Evolutionary conservation across 1,140 invertebrate genomes (phyloP).

Genomic region (Dendroctonus ponderosae): DNA sequence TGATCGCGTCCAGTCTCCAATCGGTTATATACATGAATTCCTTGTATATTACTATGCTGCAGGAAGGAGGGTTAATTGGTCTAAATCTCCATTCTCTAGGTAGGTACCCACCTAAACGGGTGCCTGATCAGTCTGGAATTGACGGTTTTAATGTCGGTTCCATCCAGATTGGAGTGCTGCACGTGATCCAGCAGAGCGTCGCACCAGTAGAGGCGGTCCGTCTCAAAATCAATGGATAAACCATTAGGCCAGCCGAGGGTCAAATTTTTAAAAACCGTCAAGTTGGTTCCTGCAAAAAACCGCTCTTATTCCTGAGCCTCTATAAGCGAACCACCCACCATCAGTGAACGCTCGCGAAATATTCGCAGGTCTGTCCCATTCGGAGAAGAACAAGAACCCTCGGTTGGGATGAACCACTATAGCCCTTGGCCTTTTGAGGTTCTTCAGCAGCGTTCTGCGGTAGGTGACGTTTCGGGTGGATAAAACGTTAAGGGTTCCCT

Average conservation of each 20-base stretch:
- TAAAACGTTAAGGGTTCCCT: constrained; percentile 92
- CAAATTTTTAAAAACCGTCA: constrained; percentile 87
- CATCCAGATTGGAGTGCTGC: constrained; percentile 92
- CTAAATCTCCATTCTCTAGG: neutral
- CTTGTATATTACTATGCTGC: constrained; percentile 79
- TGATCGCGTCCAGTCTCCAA: constrained; percentile 94
- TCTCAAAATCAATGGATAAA: constrained; percentile 85
- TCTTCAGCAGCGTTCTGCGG: constrained; percentile 79
- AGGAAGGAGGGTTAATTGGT: neutral
- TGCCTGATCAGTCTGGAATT: constrained; percentile 86
- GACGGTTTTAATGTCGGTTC: constrained; percentile 87
- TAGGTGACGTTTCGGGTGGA: constrained; percentile 83
- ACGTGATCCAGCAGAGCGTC: constrained; percentile 94
- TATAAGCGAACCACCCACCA: constrained; percentile 46
- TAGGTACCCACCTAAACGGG: constrained; percentile 73
- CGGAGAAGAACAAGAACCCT: constrained; percentile 92
- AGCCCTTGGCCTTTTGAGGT: constrained; percentile 87
- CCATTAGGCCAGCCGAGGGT: constrained; percentile 96
- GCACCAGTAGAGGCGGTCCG: constrained; percentile 90
- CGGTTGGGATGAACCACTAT: constrained; percentile 95
- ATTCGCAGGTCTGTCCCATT: constrained; percentile 94
- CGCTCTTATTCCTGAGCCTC: neutral
- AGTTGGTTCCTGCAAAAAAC: constrained; percentile 59
- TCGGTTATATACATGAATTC: constrained; percentile 98
- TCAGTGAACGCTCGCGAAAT: constrained; percentile 89